Conservation (phyloP, 2,888 invertebrate genomes). For the Stomorhina lunata region DNA sequence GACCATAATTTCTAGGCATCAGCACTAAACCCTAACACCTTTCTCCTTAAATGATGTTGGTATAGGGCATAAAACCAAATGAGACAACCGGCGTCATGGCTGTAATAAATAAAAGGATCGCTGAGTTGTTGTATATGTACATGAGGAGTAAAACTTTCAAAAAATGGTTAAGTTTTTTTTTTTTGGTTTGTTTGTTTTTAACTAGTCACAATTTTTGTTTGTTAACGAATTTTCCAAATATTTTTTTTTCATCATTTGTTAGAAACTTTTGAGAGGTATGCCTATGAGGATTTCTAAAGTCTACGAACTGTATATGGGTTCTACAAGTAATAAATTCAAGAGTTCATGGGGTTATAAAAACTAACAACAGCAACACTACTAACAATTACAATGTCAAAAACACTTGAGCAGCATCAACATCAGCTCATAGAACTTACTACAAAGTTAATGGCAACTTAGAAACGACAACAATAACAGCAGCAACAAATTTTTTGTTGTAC, state of each 20-base stretch:
- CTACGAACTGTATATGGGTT: background rate
- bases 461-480: background rate
- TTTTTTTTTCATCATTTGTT: background rate
- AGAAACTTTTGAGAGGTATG: background rate
- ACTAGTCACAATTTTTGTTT: background rate
- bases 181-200: background rate
- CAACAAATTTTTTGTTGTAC: conserved; percentile 16
- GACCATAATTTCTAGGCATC: too few relatives aligned
- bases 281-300: conserved; percentile 19
- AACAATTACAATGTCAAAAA: conserved; percentile 24
- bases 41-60: too few relatives aligned
- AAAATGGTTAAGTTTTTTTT: conserved; percentile 12
- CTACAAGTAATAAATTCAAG: background rate
- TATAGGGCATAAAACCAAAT: conserved; percentile 9
- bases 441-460: conserved; percentile 26
- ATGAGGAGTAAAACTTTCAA: conserved; percentile 39
- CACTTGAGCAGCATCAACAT: conserved; percentile 25
- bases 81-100: conserved; percentile 37
- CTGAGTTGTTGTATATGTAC: conserved; percentile 24
- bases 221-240: background rate
- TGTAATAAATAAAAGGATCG: conserved; percentile 18
- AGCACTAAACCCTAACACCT: too few relatives aligned
- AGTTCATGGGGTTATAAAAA: background rate
- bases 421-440: conserved; percentile 5
- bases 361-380: conserved; percentile 2